A percentile compares a stretch with the other conserved stretches of the same genome.
phyloP scores from a whole-genome alignment of 2,888 invertebrate genomes.

The Apantesis nais region DNA sequence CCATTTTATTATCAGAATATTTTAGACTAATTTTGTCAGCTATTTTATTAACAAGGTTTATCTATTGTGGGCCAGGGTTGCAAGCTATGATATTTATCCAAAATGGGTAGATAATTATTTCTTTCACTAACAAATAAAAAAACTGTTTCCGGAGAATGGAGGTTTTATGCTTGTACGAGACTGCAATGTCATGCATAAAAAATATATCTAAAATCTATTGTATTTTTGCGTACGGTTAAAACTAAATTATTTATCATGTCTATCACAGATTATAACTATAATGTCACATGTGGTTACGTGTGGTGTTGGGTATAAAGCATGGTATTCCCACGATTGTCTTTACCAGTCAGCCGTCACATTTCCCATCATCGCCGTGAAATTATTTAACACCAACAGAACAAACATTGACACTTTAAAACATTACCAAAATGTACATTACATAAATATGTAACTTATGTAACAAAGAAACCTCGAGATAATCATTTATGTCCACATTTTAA shows the following conservation, averaged over 20 bases:
- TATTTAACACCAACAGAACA: neutral
- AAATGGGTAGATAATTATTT: neutral
- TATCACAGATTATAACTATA: neutral
- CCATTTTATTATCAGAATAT: neutral
- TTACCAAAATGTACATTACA: neutral
- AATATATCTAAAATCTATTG: too few species aligned
- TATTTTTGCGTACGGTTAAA: too few species aligned
- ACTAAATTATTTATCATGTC: neutral
- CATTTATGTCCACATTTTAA: constrained; percentile 7
- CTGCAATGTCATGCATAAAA: too few species aligned
- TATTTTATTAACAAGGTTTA: too few species aligned
- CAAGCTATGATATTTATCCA: neutral
- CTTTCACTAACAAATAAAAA: neutral
- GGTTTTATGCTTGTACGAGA: too few species aligned
- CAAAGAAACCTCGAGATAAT: constrained; percentile 1
- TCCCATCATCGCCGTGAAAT: neutral
- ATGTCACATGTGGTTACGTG: neutral
- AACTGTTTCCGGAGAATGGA: neutral
- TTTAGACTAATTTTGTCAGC: neutral
- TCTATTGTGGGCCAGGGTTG: neutral
- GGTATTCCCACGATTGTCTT: neutral
- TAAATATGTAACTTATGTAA: constrained; percentile 15
- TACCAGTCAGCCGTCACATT: neutral
- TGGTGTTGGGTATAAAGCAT: neutral
- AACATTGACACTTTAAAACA: neutral